phyloP scores from a whole-genome alignment of 2,113 vertebrate species.

The Neodon shergylaensis region DNA sequence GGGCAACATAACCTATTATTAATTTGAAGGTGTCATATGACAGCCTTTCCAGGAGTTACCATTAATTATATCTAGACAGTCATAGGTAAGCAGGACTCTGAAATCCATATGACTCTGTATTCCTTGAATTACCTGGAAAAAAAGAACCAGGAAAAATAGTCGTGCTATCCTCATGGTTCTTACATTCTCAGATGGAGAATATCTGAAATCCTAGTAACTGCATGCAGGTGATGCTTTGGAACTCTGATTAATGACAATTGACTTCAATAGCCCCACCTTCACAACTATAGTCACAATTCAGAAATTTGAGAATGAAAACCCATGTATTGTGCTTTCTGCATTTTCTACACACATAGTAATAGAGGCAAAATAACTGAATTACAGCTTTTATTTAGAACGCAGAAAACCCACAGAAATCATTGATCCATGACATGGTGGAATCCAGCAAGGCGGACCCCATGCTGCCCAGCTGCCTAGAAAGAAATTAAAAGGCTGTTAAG shows the following conservation, averaged over 20 bases:
- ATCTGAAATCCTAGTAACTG: neutral
- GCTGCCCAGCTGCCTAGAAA: neutral
- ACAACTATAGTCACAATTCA: neutral
- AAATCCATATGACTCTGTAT: neutral
- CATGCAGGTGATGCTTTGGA: neutral
- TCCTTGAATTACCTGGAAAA: neutral
- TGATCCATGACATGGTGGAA: neutral
- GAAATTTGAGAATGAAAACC: neutral
- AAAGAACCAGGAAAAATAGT: neutral
- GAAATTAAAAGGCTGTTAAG: neutral
- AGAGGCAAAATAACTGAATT: neutral
- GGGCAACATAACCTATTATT: constrained; percentile 75
- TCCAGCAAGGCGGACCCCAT: neutral
- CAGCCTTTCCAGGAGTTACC: constrained; percentile 65
- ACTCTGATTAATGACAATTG: neutral
- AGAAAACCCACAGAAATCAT: neutral
- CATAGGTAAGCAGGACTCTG: constrained; percentile 47
- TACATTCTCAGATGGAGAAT: neutral
- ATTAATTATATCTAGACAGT: constrained; percentile 75
- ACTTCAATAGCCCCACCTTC: neutral
- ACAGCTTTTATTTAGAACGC: neutral
- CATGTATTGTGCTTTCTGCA: neutral
- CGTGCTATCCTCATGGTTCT: neutral
- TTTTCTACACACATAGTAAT: neutral
- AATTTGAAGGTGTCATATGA: constrained; percentile 77